phyloP scores from a whole-genome alignment of 2,888 invertebrate species.

The Eilema sororculum region DNA sequence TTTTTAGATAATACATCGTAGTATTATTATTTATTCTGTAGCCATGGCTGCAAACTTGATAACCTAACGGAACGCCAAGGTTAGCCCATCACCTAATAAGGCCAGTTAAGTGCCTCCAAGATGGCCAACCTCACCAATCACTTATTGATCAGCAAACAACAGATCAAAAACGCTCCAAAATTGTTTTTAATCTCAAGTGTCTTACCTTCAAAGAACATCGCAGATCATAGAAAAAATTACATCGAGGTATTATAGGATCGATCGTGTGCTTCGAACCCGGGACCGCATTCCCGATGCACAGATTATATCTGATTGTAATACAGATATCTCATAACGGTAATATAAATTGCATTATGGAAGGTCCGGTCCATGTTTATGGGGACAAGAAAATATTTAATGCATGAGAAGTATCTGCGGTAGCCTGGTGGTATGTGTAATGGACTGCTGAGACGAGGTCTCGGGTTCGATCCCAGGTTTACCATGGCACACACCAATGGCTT shows the following conservation, averaged over 20 bases:
- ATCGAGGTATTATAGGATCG: constrained; percentile 34
- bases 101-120: background rate
- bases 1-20: background rate
- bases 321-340: constrained; percentile 50
- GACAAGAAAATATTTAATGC: constrained; percentile 15
- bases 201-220: background rate
- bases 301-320: constrained; percentile 50
- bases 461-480: no score
- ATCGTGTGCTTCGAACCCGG: constrained; percentile 27
- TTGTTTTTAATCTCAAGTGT: constrained; percentile 8
- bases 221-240: constrained; percentile 17
- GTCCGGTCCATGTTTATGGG: constrained; percentile 16
- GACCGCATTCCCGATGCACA: constrained; percentile 44
- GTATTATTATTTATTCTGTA: no score
- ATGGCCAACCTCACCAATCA: background rate
- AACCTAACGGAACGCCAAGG: background rate
- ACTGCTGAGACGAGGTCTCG: no score
- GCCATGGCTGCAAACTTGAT: no score
- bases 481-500: no score
- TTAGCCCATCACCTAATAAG: background rate
- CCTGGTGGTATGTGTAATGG: no score
- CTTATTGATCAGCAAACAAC: background rate
- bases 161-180: constrained; percentile 4
- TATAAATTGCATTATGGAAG: constrained; percentile 51
- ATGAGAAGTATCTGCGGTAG: constrained; percentile 14